Conservation (phyloP, 2,888 invertebrate species). For the Philaethria dido region DNA sequence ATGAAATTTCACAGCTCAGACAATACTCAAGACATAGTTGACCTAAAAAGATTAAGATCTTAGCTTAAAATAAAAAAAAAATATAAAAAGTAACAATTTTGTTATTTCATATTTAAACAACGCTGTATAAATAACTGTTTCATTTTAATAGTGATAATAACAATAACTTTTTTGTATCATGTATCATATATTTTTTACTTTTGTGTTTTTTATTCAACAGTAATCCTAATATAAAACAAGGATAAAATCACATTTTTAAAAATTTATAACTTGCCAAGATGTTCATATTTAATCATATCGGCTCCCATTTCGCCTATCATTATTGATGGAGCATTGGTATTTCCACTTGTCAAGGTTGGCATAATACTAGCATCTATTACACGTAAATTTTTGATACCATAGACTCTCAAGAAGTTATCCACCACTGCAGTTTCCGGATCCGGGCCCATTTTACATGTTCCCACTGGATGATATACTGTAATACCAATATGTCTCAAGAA, state of each 20-base stretch:
- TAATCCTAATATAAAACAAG: not conserved
- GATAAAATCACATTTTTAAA: not conserved
- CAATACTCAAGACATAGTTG: no score
- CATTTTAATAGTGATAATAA: not conserved
- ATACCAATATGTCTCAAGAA: conserved; percentile 6
- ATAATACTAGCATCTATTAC: conserved; percentile 90
- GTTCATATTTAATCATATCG: conserved; percentile 75
- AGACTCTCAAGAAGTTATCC: conserved; percentile 85
- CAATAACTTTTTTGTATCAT: no score
- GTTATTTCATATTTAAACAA: no score
- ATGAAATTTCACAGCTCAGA: no score
- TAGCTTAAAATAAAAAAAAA: no score
- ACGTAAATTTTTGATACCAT: conserved; percentile 85
- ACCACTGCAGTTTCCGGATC: conserved; percentile 54
- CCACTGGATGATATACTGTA: conserved; percentile 9
- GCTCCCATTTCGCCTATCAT: conserved; percentile 88
- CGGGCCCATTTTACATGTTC: conserved; percentile 78
- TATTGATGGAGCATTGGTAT: conserved; percentile 90
- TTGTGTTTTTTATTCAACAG: not conserved
- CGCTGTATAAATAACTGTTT: not conserved
- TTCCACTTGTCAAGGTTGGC: conserved; percentile 89
- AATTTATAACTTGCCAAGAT: conserved; percentile 15
- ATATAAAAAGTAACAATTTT: no score
- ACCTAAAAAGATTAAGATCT: no score
- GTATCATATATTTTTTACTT: no score